Evolutionary conservation across 2,797 vertebrate species (phyloP), one percentile per base, ranked within the genome.

Genomic region (Leptoclinus maculatus): DNA sequence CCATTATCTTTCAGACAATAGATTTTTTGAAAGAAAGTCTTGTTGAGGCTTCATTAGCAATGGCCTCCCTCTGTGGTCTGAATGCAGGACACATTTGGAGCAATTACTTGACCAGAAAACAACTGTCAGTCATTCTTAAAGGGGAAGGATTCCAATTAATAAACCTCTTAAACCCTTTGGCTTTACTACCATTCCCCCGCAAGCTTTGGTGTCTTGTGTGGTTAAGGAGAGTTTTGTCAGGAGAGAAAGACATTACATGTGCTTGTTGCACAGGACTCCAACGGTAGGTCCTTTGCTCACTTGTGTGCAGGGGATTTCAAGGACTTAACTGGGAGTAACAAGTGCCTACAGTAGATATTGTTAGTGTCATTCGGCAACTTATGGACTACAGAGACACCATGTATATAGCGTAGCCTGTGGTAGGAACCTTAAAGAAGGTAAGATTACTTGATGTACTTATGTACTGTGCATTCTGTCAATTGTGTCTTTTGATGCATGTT

Each of bases 71-170:
- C 95, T 95, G 94, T 90, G 94, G 92, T 88, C 90, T 92, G 94
- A 95, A 91, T 94, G 91, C 91, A 88, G 94, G 94, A 92, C 94
- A 95, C 95, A 95, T 96, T 97, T 97, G 96, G 95, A 96, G 96
- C 96, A 97, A 97, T 97, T 97, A 97, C 96, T 96, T 95, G 94
- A 94, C 94, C 95, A 95, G 95, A 96, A 95, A 96, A 96, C 96
- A 96, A 94, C 95, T 96, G 97, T 96, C 97, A 97, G 96, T 97
- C 97, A 98, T 96, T 96, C 96, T 97, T 97, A 97, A 96, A 97
- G 96, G 96, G 97, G 96, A 93, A 96, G 96, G 95, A 96, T 95
- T 96, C 95, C 95, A 95, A 96, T 96, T 96, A 96, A 96, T 97
- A 96, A 97, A 96, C 94, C 95, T 95, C 95, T 96, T 94, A 97